Evolutionary conservation across 2,113 vertebrate genomes (phyloP).

Genomic region (Leptocoma aspasia): DNA sequence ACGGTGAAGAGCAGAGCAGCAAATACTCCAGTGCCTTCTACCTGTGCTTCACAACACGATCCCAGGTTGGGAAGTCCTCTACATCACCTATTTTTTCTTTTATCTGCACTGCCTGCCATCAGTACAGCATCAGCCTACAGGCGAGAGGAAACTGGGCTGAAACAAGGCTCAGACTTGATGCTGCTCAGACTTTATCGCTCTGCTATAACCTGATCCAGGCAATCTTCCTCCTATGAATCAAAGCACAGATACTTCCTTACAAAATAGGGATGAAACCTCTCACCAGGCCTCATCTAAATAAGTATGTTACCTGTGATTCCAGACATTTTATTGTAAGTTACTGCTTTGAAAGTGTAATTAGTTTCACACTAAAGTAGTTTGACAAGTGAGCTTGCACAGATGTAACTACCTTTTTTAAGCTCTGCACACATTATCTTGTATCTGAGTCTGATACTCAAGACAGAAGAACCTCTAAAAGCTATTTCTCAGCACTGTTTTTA

Average conservation of each 20-base stretch:
- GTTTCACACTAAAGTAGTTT: not conserved
- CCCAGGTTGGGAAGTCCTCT: not conserved
- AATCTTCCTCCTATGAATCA: not conserved
- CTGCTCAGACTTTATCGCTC: not conserved
- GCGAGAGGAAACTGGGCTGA: not conserved
- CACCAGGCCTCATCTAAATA: not conserved
- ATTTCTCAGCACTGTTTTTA: not conserved
- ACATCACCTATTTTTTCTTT: not conserved
- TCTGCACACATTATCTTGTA: not conserved
- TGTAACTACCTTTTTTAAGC: not conserved
- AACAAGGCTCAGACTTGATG: not conserved
- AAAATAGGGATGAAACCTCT: not conserved
- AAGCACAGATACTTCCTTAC: not conserved
- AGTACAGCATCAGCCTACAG: not conserved
- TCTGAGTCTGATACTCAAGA: not conserved
- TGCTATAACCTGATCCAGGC: not conserved
- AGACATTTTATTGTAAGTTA: not conserved
- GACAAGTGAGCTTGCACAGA: not conserved
- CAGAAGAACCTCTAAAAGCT: not conserved
- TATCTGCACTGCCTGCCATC: not conserved
- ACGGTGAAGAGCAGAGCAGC: not conserved
- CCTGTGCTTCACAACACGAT: rapidly evolving
- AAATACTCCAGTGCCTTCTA: not conserved
- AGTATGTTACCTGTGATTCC: not conserved
- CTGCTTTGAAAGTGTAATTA: not conserved